Percentiles rank a stretch among this genome's conserved stretches.
These are phyloP conservation scores for Nasalis larvatus DNA, from an alignment of 2,113 vertebrate genomes.

Conservation along the genomic window DNA sequence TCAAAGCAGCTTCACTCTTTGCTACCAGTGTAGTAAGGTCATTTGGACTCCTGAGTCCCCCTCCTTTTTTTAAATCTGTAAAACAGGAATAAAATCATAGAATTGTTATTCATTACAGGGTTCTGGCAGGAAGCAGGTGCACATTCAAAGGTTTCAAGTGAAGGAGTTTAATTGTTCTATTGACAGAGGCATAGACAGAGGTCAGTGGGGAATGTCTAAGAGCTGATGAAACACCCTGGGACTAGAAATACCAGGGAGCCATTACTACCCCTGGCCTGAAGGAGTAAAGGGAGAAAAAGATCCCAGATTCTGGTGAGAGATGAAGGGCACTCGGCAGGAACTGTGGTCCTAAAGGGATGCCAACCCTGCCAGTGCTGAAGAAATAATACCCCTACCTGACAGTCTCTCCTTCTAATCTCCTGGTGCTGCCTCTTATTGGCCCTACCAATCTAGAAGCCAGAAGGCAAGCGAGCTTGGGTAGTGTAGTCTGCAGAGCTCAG, in stretches of 20 bases:
- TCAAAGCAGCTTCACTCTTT: neutral
- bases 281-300: neutral
- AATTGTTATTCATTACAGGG: neutral
- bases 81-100: neutral
- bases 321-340: neutral
- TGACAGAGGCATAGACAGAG: neutral
- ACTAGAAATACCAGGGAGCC: neutral
- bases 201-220: neutral
- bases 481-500: neutral
- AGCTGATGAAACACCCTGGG: neutral
- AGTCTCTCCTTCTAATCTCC: neutral
- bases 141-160: neutral
- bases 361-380: neutral
- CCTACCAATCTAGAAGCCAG: neutral
- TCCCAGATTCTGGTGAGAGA: neutral
- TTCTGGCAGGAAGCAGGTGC: neutral
- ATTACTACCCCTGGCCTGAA: neutral
- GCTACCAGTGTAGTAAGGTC: neutral
- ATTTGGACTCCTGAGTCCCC: neutral
- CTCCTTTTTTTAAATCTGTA: neutral
- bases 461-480: neutral
- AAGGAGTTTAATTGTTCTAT: neutral
- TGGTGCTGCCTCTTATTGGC: neutral
- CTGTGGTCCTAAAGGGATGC: neutral
- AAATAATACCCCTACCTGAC: neutral